Evolutionary conservation across 2,888 invertebrate species (phyloP).

Genomic region (Tenodera sinensis): DNA sequence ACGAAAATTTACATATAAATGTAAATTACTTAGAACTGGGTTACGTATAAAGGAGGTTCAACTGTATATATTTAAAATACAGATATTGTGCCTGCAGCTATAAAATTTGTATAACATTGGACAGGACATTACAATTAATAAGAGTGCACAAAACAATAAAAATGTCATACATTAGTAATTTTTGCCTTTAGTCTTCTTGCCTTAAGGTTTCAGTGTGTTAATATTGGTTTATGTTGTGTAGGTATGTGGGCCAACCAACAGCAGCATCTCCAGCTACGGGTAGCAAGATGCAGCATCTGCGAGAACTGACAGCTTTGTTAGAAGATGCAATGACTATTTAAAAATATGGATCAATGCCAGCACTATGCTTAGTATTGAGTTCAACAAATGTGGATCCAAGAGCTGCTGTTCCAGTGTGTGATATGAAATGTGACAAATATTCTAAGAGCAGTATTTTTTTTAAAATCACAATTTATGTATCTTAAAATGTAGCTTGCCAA

Average conservation of each 20-base stretch:
- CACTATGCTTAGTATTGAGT: background rate
- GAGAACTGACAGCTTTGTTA: conserved; percentile 72
- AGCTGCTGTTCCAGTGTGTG: background rate
- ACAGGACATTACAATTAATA: too few relatives aligned
- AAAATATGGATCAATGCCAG: background rate
- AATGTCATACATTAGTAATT: background rate
- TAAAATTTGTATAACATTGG: too few relatives aligned
- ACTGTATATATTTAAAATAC: too few relatives aligned
- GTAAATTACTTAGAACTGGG: too few relatives aligned
- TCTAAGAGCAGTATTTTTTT: background rate
- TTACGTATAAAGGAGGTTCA: too few relatives aligned
- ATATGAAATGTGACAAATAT: background rate
- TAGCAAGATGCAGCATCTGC: conserved; percentile 91
- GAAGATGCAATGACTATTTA: conserved; percentile 59
- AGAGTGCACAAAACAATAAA: background rate
- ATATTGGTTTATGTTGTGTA: conserved; percentile 46
- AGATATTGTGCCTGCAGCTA: too few relatives aligned
- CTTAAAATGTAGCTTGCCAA: background rate
- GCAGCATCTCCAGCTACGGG: conserved; percentile 97
- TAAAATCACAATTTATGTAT: background rate
- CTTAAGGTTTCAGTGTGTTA: background rate
- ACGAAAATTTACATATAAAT: too few relatives aligned
- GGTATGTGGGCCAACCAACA: conserved; percentile 89
- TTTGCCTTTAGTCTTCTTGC: background rate
- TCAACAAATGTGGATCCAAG: background rate